phyloP scores from a whole-genome alignment of 2,888 invertebrate species.

The Resseliella maxima region DNA sequence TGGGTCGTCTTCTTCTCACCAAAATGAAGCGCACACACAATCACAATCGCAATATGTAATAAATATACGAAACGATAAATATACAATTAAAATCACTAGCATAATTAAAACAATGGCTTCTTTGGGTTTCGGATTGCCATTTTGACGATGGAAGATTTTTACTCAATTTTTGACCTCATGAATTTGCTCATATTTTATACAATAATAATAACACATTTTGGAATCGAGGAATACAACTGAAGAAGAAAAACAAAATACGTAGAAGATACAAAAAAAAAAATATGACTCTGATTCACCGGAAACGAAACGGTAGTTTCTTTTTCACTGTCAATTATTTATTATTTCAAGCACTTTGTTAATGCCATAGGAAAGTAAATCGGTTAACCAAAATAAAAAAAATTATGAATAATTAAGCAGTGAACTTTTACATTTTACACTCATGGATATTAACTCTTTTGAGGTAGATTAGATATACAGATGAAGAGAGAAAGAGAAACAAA shows the following conservation, averaged over 20 bases:
- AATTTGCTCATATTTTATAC: not conserved
- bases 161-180: not conserved
- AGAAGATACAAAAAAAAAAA: not conserved
- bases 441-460: not conserved
- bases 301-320: constrained; percentile 55
- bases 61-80: constrained; percentile 57
- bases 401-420: constrained; percentile 54
- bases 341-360: constrained; percentile 40
- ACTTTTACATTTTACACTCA: constrained; percentile 30
- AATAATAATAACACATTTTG: not conserved
- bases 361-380: constrained; percentile 24
- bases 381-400: not conserved
- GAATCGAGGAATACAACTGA: not conserved
- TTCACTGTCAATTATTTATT: constrained; percentile 46
- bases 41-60: constrained; percentile 53
- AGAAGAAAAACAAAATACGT: not conserved
- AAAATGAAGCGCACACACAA: not conserved
- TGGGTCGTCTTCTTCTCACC: constrained; percentile 55
- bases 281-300: constrained; percentile 44
- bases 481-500: too few relatives aligned
- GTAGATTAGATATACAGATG: not conserved
- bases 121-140: constrained; percentile 4
- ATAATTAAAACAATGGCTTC: constrained; percentile 55
- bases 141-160: not conserved
- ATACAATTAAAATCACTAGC: constrained; percentile 56